Evolutionary conservation across 1,140 invertebrate species (phyloP).

Genomic region (Solenopsis invicta): DNA sequence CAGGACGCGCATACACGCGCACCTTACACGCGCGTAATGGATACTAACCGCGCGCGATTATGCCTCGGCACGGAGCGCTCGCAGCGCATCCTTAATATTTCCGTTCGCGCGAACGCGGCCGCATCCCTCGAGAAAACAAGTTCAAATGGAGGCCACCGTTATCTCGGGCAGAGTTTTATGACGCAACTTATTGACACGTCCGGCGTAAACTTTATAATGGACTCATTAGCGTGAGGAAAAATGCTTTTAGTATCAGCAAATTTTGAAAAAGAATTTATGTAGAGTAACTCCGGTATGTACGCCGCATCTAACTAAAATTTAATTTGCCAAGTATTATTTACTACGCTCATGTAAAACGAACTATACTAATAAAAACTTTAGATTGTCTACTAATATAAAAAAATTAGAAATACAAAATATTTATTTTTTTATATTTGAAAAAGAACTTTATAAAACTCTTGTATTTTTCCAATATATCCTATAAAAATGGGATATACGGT

Average conservation of each 20-base stretch:
- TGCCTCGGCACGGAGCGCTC: slow-evolving; percentile 34
- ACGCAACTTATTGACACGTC: slow-evolving; percentile 37
- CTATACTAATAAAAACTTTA: no score
- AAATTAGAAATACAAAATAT: no score
- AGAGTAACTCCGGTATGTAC: no score
- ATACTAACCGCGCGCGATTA: slow-evolving; percentile 62
- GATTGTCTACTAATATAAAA: no score
- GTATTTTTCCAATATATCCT: no score
- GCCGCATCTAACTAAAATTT: no score
- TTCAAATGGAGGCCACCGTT: slow-evolving; percentile 14
- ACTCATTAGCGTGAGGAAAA: slow-evolving; percentile 18
- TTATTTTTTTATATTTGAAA: no score
- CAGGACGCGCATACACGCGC: slow-evolving; percentile 15
- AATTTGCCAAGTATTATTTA: no score
- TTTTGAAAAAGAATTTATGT: background rate
- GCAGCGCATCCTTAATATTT: slow-evolving; percentile 30
- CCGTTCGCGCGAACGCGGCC: background rate
- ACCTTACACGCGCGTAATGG: slow-evolving; percentile 37
- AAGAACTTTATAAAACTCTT: no score
- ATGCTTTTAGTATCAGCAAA: background rate
- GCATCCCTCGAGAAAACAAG: slow-evolving; percentile 35
- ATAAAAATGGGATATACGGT: no score
- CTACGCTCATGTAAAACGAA: no score
- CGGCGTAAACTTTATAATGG: slow-evolving; percentile 46
- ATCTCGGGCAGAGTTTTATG: slow-evolving; percentile 34